Percentiles rank a stretch among this genome's conserved stretches.
These are phyloP conservation scores for Nannobrachium achirus DNA, from an alignment of 2,113 vertebrate species.

Conservation along the genomic window DNA sequence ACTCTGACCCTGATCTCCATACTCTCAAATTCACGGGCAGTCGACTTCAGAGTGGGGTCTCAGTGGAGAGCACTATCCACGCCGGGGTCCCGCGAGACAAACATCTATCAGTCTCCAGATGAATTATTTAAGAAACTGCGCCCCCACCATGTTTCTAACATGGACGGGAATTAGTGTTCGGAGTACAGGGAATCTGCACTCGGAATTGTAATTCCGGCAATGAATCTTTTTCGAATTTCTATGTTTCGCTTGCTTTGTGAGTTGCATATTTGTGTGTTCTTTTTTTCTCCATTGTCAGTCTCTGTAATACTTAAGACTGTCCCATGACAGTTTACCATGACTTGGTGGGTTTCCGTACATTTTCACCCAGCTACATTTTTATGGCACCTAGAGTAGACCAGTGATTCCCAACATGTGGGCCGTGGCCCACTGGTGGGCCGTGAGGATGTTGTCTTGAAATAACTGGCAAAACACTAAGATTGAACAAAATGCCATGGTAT, in stretches of 20 bases:
- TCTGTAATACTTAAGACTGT: constrained; percentile 11
- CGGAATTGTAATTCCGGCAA: constrained; percentile 27
- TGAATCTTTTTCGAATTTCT: constrained; percentile 22
- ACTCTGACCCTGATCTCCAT: constrained; percentile 63
- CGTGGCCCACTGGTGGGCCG: no score
- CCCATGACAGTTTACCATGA: constrained; percentile 16
- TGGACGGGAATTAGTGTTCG: constrained; percentile 45
- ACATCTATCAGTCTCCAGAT: constrained; percentile 65
- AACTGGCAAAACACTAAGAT: no score
- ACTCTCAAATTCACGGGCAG: constrained; percentile 59
- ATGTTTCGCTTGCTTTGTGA: constrained; percentile 17
- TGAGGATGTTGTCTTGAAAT: no score
- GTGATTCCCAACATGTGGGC: no score
- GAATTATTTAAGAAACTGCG: constrained; percentile 57
- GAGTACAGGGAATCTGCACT: constrained; percentile 24
- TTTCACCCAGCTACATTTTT: no score
- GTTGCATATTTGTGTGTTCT: background rate
- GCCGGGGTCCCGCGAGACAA: constrained; percentile 48
- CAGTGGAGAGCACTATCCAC: constrained; percentile 43
- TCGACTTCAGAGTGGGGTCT: constrained; percentile 49
- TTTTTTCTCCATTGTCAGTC: constrained; percentile 20
- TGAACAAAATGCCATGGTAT: no score
- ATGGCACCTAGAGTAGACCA: no score
- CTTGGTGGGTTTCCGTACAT: constrained; percentile 16
- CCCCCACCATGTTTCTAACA: constrained; percentile 49